phyloP scores from a whole-genome alignment of 2,797 vertebrate species.

The Labeo calbasu region DNA sequence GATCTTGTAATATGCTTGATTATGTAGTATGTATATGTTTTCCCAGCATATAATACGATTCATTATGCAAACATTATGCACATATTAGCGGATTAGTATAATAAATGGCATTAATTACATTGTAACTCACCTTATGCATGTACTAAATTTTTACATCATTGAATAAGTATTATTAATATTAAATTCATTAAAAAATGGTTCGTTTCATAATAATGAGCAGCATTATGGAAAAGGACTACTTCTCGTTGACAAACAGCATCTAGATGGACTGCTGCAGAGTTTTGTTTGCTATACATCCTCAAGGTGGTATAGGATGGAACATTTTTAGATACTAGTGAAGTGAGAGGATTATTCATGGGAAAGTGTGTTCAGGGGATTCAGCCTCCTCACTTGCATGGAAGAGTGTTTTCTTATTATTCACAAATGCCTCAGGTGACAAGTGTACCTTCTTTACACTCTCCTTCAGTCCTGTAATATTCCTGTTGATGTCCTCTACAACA shows the following conservation, averaged over 20 bases:
- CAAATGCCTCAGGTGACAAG: conserved; percentile 53
- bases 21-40: no score
- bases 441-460: conserved; percentile 41
- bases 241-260: not conserved
- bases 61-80: not conserved
- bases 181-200: not conserved
- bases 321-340: conserved; percentile 30
- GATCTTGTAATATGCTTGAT: no score
- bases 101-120: not conserved
- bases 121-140: not conserved
- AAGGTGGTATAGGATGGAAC: conserved; percentile 18
- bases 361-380: conserved; percentile 51
- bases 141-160: not conserved
- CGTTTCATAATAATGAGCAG: not conserved
- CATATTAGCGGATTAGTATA: not conserved
- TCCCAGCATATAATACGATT: not conserved
- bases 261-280: conserved; percentile 38
- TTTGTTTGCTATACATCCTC: conserved; percentile 56
- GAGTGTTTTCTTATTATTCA: conserved; percentile 49
- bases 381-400: conserved; percentile 38
- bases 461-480: conserved; percentile 31
- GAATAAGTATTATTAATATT: not conserved
- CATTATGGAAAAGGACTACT: no score
- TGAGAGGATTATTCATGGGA: conserved; percentile 47
- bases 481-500: conserved; percentile 7